Conservation (phyloP, 2,888 invertebrate species). For the Neelides folsomi region DNA sequence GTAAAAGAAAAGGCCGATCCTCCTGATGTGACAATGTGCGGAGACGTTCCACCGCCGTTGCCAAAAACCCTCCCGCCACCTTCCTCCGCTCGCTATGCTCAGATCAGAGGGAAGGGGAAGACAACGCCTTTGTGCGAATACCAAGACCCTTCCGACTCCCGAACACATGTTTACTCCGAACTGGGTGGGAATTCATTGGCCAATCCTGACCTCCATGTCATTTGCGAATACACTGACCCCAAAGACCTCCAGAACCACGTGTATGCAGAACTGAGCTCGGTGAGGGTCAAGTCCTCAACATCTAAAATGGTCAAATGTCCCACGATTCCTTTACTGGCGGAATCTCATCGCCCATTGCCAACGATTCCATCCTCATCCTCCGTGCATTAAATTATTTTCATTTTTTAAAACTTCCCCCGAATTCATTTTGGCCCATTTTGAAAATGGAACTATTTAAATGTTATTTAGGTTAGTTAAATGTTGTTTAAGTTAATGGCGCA, state of each 20-base stretch:
- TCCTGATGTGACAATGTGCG: slow-evolving; percentile 32
- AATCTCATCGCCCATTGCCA: too few species aligned
- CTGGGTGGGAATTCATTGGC: slow-evolving; percentile 39
- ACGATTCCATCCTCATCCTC: too few species aligned
- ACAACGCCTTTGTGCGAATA: slow-evolving; percentile 38
- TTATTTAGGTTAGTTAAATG: too few species aligned
- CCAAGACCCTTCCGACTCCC: slow-evolving; percentile 37
- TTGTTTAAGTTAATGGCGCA: too few species aligned
- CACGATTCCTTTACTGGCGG: too few species aligned
- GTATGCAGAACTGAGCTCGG: slow-evolving; percentile 25
- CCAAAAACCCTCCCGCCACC: slow-evolving; percentile 5
- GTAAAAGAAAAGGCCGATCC: slow-evolving; percentile 34
- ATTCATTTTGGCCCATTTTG: too few species aligned
- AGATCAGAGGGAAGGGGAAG: slow-evolving; percentile 20
- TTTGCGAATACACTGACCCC: slow-evolving; percentile 33
- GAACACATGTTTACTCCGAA: slow-evolving; percentile 32
- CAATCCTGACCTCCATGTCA: slow-evolving; percentile 36
- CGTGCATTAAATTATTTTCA: too few species aligned
- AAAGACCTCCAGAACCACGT: slow-evolving; percentile 33
- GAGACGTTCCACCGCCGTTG: slow-evolving; percentile 1
- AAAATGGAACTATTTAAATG: too few species aligned
- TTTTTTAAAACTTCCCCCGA: too few species aligned
- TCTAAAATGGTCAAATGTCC: too few species aligned
- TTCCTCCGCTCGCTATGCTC: slow-evolving; percentile 19
- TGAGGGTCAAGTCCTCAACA: too few species aligned